These are phyloP conservation scores for Alsophila aescularia DNA, from an alignment of 2,888 invertebrate genomes.

Conservation along the genomic window DNA sequence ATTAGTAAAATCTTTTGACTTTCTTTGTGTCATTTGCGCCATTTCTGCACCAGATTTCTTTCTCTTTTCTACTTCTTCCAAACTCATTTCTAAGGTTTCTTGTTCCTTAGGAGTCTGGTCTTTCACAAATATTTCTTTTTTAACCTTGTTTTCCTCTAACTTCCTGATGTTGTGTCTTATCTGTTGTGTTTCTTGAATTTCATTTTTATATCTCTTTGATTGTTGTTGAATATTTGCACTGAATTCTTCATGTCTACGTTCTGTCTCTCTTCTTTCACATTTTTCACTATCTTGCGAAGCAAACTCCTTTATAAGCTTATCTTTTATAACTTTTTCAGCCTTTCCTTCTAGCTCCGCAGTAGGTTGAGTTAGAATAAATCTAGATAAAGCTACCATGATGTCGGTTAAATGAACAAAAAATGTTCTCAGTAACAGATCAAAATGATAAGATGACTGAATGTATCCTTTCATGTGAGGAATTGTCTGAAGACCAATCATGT, in stretches of 20 bases:
- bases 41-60: conserved; percentile 65
- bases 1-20: conserved; percentile 65
- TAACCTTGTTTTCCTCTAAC: conserved; percentile 5
- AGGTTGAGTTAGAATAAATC: conserved; percentile 65
- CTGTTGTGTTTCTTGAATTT: conserved; percentile 15
- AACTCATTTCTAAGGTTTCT: conserved; percentile 20
- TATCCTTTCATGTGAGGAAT: conserved; percentile 69
- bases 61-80: conserved; percentile 35
- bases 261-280: conserved; percentile 25
- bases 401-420: conserved; percentile 78
- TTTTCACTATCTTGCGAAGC: not conserved
- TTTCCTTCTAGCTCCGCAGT: conserved; percentile 36
- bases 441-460: conserved; percentile 62
- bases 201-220: conserved; percentile 8
- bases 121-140: conserved; percentile 6
- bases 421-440: conserved; percentile 68
- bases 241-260: not conserved
- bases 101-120: conserved; percentile 14
- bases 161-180: conserved; percentile 7
- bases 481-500: conserved; percentile 65
- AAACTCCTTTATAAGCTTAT: conserved; percentile 37
- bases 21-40: conserved; percentile 68
- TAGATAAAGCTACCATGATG: conserved; percentile 75
- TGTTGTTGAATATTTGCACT: conserved; percentile 6
- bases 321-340: conserved; percentile 34